Base-by-base conservation (phyloP, 2,888 invertebrate genomes). In the Chymomyza fuscimana region DNA sequence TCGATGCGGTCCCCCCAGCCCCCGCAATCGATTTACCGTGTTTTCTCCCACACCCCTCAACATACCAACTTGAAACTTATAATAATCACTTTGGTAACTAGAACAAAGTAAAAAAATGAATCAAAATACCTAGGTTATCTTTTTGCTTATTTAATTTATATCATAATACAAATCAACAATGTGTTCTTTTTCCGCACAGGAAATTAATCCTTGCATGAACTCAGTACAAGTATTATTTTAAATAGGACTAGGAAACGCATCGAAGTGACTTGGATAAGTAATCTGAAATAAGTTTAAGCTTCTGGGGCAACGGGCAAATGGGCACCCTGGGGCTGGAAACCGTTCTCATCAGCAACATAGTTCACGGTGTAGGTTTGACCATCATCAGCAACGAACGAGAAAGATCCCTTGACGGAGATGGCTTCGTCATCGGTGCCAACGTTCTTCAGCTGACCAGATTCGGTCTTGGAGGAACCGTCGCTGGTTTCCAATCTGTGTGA, bases 301-400 rank as follows among this genome's bases (percentile, higher is more conserved):
- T 58, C 16, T 74, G 89, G 89, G 16, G 89, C 89, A 68, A 87
- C 87, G 61, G 93, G 93, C 70, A 93, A 78, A 89, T 93, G 93
- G 22, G 90, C 92, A 22, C 93, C 93, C 83, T 90, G 78, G 12
- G 93, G 93, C 87, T 93, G 93, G 89, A 83, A 91, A 71, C 92
- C 92, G 69, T 91, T 91, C 82, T 89, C 89, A 76, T 92, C 91
- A 64, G 92, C 92, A 52, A 89, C 7, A 62, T 91, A 92, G 62
- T 6, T 93, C 66, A 95, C 93, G 0, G 91, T 91, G 89, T 94
- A 94, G 0, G 90, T 90, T 5, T 91, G 89, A 10, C 94, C 94
- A 80, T 94, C 94, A 61, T 92, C 92, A 10, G 88, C 94, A 0
- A 93, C 87, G 91, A 91, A 93, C 0, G 90, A 81, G 90, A 90